Conservation (phyloP, 2,797 vertebrate species). For the Bradypodion pumilum region DNA sequence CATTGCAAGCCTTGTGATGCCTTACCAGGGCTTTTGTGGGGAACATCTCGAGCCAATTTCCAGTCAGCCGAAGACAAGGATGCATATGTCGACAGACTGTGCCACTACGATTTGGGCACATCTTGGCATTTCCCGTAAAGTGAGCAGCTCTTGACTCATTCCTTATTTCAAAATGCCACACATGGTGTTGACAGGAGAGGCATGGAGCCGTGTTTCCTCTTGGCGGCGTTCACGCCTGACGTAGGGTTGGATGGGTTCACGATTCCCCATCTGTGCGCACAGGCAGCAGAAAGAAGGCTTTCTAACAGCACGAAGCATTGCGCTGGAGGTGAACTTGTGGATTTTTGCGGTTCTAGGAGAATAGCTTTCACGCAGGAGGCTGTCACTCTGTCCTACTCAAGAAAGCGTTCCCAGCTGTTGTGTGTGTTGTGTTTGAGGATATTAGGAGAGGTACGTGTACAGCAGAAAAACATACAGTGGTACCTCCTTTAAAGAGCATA, state of each 20-base stretch:
- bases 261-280: too few relatives aligned
- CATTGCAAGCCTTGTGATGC: background rate
- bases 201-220: background rate
- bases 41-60: constrained; percentile 9
- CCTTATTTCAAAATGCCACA: background rate
- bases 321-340: too few relatives aligned
- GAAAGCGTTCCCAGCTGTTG: too few relatives aligned
- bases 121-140: background rate
- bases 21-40: constrained; percentile 5
- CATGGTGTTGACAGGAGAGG: background rate
- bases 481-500: too few relatives aligned
- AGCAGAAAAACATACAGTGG: too few relatives aligned
- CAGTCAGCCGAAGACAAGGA: background rate
- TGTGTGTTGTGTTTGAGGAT: too few relatives aligned
- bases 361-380: background rate
- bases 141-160: background rate
- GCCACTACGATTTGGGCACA: background rate
- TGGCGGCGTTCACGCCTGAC: background rate
- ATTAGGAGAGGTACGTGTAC: too few relatives aligned
- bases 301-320: background rate
- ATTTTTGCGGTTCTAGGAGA: background rate
- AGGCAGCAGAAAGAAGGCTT: background rate
- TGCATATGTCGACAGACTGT: background rate
- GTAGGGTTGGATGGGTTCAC: background rate
- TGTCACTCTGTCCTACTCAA: too few relatives aligned